Evolutionary conservation across 2,797 vertebrate genomes (phyloP).

Genomic region (Gobionotothen gibberifrons): DNA sequence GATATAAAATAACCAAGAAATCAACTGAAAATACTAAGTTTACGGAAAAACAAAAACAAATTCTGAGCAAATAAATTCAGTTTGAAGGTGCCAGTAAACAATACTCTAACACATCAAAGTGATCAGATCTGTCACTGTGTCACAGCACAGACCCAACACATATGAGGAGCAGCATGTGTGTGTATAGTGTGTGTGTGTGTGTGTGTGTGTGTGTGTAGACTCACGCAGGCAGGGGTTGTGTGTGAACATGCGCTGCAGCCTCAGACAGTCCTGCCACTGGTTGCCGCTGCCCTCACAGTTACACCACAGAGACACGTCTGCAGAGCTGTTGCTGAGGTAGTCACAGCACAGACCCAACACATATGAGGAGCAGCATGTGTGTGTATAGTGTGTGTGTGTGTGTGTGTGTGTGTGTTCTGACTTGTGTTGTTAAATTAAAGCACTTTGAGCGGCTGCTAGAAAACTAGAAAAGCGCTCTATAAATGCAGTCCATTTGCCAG

Average conservation of each 20-base stretch:
- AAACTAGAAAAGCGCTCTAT: no score
- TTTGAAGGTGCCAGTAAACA: not conserved
- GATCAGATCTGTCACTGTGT: not conserved
- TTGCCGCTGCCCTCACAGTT: slow-evolving; percentile 94
- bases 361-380: no score
- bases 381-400: no score
- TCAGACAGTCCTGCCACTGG: slow-evolving; percentile 91
- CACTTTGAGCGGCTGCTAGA: no score
- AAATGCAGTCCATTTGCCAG: no score
- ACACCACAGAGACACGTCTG: slow-evolving; percentile 92
- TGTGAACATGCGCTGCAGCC: slow-evolving; percentile 89
- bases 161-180: not conserved
- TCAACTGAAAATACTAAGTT: not conserved
- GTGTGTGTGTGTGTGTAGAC: slow-evolving; percentile 52
- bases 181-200: no score
- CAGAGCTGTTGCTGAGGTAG: slow-evolving; percentile 91
- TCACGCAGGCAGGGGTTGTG: slow-evolving; percentile 93
- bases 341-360: no score
- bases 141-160: fast-evolving
- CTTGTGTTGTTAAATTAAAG: no score
- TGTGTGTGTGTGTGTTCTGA: no score
- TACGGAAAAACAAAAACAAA: not conserved
- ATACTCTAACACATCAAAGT: not conserved
- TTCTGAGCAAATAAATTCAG: not conserved
- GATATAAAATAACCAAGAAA: not conserved